Evolutionary conservation across 2,888 invertebrate species (phyloP), one percentile per base, ranked within the genome.

Genomic region (Eristalis pertinax): DNA sequence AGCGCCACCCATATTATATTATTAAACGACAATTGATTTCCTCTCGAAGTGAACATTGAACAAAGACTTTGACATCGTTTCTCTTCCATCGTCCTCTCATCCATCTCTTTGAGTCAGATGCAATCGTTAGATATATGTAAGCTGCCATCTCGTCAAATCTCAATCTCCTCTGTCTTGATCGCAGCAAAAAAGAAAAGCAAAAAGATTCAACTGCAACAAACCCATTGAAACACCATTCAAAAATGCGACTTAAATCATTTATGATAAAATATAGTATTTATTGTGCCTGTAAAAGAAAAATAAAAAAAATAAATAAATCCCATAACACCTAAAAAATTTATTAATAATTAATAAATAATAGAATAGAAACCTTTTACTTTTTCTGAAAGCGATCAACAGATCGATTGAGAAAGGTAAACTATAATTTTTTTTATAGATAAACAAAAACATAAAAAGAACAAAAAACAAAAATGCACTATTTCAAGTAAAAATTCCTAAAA

Each of bases 211-310:
- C 19, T 50, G 50, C 50, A 50, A n/a, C n/a, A 50, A 4, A 50
- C n/a, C n/a, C 32, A 74, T 26, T 13, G 65, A 65, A 65, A 69
- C 32, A 32, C 11, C 60, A 65, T 35, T 29, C 19, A 72, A 80
- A n/a, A 68, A 72, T 80, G 80, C 81, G 81, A 68, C 70, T 80
- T 72, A 76, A 85, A 73, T 70, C 41, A 67, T 65, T 60, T 69
- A 75, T 67, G 63, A 74, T 82, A 82, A 82, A 78, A 82, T 67
- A 73, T 60, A 86, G 67, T 82, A 86, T 86, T 86, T 82, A 82
- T 80, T 83, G 84, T 87, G 87, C 87, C 87, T 87, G 75, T 76
- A 80, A 84, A 75, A 75, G 10, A 50, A 8, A 32, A 32, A 32
- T 10, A 10, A 78, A 82, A 68, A 79, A 26, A 26, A 26, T 26